These are phyloP conservation scores for Leptinotarsa lineolata DNA, from an alignment of 1,140 invertebrate species.

Conservation along the genomic window DNA sequence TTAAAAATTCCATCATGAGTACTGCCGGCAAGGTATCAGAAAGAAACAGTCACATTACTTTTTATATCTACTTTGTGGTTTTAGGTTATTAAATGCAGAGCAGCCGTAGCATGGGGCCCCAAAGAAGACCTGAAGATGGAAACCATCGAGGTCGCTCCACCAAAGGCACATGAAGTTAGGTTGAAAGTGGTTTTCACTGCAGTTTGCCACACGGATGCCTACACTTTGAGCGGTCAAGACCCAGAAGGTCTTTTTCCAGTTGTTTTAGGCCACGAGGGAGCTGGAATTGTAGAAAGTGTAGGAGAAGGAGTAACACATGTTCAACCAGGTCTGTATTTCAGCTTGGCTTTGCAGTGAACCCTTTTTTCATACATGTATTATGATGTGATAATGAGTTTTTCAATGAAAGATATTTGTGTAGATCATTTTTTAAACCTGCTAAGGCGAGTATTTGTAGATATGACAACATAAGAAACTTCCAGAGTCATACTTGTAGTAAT, in stretches of 20 bases:
- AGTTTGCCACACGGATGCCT: constrained; percentile 98
- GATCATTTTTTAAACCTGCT: neutral
- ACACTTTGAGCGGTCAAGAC: constrained; percentile 90
- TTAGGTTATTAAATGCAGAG: constrained; percentile 78
- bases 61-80: neutral
- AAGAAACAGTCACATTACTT: no score
- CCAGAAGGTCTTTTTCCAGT: constrained; percentile 94
- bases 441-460: no score
- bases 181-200: constrained; percentile 83
- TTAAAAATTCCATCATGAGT: neutral
- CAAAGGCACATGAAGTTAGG: constrained; percentile 84
- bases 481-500: no score
- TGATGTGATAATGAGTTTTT: neutral
- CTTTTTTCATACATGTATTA: constrained; percentile 5
- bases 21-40: constrained; percentile 1
- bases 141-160: constrained; percentile 92
- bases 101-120: constrained; percentile 89
- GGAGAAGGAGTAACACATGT: constrained; percentile 91
- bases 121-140: constrained; percentile 87
- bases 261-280: constrained; percentile 92
- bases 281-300: constrained; percentile 93
- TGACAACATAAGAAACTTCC: no score
- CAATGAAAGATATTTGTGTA: neutral
- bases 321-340: constrained; percentile 65
- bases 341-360: neutral